Percentiles rank a stretch among this genome's conserved stretches.
These are phyloP conservation scores for Sylvietta virens DNA, from an alignment of 2,113 vertebrate species.

Conservation along the genomic window DNA sequence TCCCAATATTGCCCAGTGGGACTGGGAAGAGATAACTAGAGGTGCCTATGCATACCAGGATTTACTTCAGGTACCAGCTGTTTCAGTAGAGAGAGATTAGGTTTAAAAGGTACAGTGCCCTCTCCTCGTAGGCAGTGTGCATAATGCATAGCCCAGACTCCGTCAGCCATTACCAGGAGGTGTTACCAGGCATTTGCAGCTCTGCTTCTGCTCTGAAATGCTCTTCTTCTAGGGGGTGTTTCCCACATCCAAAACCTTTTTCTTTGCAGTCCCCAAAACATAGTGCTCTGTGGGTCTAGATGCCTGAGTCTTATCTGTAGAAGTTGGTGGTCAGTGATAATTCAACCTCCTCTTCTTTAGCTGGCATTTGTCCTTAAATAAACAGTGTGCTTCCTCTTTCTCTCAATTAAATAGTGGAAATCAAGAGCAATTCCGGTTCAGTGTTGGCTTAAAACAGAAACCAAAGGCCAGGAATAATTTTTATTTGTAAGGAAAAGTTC, in stretches of 20 bases:
- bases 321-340: neutral
- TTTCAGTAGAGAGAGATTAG: neutral
- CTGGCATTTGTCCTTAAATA: constrained; percentile 34
- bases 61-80: neutral
- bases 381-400: constrained; percentile 24
- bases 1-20: neutral
- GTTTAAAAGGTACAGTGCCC: neutral
- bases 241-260: neutral
- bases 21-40: neutral
- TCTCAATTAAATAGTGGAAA: constrained; percentile 21
- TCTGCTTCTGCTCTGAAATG: neutral
- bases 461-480: neutral
- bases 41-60: neutral
- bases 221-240: neutral
- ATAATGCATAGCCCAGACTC: neutral
- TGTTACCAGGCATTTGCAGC: neutral
- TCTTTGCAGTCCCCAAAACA: neutral
- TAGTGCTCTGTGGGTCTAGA: neutral
- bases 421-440: constrained; percentile 26
- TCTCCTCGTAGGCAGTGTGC: neutral
- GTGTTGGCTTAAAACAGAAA: constrained; percentile 43
- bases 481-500: constrained; percentile 21
- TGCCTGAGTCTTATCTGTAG: neutral
- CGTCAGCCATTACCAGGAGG: fast-evolving
- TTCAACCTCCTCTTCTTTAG: neutral